Conservation (phyloP, 2,797 vertebrate genomes). For the Atherinosoma microstoma region DNA sequence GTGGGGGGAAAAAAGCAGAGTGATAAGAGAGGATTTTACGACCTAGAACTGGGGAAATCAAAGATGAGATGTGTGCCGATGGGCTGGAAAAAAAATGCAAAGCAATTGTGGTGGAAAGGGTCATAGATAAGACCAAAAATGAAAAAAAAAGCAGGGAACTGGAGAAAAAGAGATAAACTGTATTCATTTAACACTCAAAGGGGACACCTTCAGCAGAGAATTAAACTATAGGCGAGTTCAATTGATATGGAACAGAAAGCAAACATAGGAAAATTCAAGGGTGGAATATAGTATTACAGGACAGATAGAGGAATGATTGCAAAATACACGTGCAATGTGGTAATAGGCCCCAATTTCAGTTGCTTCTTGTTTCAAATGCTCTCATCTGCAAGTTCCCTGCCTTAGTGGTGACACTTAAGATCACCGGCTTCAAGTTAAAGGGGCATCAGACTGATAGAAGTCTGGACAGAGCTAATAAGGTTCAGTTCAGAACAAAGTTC, state of each 20-base stretch:
- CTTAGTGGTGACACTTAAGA: no score
- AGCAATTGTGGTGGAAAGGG: slow-evolving; percentile 55
- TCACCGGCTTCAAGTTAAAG: no score
- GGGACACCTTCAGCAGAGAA: slow-evolving; percentile 14
- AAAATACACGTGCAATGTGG: not conserved
- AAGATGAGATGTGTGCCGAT: slow-evolving; percentile 48
- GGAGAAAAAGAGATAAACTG: slow-evolving; percentile 36
- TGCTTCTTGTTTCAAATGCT: no score
- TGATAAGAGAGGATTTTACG: slow-evolving; percentile 56
- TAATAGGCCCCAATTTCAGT: no score
- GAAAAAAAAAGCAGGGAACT: slow-evolving; percentile 22
- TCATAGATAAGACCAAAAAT: slow-evolving; percentile 55
- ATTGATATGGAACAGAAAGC: slow-evolving; percentile 37
- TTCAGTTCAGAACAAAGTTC: no score
- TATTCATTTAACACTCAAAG: slow-evolving; percentile 28
- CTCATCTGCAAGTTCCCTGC: no score
- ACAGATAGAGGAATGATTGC: not conserved
- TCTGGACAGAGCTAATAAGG: no score
- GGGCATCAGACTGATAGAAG: no score
- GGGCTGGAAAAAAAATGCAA: slow-evolving; percentile 33
- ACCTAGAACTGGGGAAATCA: slow-evolving; percentile 21
- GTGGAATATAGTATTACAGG: slow-evolving; percentile 8
- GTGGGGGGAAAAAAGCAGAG: slow-evolving; percentile 28
- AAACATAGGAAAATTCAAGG: slow-evolving; percentile 39
- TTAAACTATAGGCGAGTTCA: slow-evolving; percentile 28